A percentile compares a stretch with the other conserved stretches of the same genome.
Evolutionary conservation across 2,888 invertebrate genomes (phyloP).

Genomic region (Miltochrista miniata): DNA sequence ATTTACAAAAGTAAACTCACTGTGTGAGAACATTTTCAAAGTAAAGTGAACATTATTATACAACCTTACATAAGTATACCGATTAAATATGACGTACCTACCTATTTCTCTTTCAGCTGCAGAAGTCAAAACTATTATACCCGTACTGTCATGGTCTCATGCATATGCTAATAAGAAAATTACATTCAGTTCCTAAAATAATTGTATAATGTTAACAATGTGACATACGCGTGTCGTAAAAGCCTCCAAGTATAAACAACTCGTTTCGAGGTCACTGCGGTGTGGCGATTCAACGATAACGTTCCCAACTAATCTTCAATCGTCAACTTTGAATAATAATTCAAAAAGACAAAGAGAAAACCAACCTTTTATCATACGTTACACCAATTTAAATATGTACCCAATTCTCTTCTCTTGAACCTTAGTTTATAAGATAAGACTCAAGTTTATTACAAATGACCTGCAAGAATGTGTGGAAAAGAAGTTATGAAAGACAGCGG

Average conservation of each 20-base stretch:
- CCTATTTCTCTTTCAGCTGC: background rate
- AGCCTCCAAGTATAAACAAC: slow-evolving; percentile 4
- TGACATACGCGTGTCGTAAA: slow-evolving; percentile 9
- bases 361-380: background rate
- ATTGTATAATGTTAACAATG: slow-evolving; percentile 9
- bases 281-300: background rate
- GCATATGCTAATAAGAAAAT: background rate
- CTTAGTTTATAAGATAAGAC: too few species aligned
- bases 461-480: too few species aligned
- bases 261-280: background rate
- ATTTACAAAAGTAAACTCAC: too few species aligned
- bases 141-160: background rate
- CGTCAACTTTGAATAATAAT: background rate
- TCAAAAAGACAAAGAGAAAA: background rate
- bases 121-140: background rate
- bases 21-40: too few species aligned
- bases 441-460: too few species aligned
- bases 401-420: too few species aligned
- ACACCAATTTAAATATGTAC: background rate
- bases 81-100: too few species aligned
- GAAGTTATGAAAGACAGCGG: too few species aligned
- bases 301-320: slow-evolving; percentile 1
- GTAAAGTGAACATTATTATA: too few species aligned
- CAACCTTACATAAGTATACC: too few species aligned
- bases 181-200: slow-evolving; percentile 1